Percentiles rank a stretch among this genome's conserved stretches.
Evolutionary conservation across 2,113 vertebrate genomes (phyloP).

Genomic region (Calyptomena viridis): DNA sequence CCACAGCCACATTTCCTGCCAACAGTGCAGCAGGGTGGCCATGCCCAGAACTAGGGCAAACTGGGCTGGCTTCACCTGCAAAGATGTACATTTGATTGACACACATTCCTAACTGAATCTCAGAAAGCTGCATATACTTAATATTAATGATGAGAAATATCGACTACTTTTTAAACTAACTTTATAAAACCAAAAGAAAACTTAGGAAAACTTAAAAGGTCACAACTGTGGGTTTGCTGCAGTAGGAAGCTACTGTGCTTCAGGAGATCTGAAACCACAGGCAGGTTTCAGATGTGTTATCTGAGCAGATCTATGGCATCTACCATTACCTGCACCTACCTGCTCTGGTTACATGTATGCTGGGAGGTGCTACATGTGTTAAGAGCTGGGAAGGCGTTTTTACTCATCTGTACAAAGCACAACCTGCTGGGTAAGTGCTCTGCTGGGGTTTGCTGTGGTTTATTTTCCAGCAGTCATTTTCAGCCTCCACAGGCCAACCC

Average conservation of each 20-base stretch:
- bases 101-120: neutral
- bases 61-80: neutral
- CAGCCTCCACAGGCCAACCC: neutral
- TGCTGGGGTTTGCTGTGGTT: neutral
- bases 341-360: neutral
- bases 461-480: neutral
- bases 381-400: neutral
- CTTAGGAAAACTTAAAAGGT: neutral
- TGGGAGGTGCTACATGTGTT: neutral
- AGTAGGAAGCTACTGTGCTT: neutral
- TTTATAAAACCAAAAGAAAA: neutral
- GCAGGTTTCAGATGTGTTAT: neutral
- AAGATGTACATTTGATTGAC: neutral
- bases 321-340: neutral
- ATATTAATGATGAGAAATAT: neutral
- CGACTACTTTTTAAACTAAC: neutral
- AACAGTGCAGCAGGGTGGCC: neutral
- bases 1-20: neutral
- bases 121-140: neutral
- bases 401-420: neutral
- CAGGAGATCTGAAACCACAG: neutral
- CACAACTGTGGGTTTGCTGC: neutral
- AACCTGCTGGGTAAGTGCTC: neutral
- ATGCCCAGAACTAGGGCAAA: rapidly evolving
- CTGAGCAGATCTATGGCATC: neutral